Base-by-base conservation (phyloP, 2,888 invertebrate genomes). In the Chirona hameri region DNA sequence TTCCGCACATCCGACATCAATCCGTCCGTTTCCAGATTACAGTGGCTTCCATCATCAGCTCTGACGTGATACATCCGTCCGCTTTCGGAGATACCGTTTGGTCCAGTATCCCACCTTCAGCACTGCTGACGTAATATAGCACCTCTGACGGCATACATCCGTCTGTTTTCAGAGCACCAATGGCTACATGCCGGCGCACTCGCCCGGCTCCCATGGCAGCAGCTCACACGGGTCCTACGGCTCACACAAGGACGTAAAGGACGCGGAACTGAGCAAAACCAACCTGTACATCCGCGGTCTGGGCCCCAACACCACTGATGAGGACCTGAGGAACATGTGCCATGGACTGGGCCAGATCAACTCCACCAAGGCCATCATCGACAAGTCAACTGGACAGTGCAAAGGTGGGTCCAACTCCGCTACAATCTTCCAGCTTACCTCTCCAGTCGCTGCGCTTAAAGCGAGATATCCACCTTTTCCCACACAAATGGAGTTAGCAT, bases 311-410 rank as follows among this genome's bases (percentile, higher is more conserved):
- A 98, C 97, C 89, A 96, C 96, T 87, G 98, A 98, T 90, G 97
- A 97, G 90, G 97, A 97, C 91, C 93, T 99, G 88, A 95, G 96
- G 89, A 94, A 92, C 89, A 94, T 98, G 94, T 98, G 98, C 92
- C 93, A 95, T 92, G 98, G 98, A 91, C 98, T 94, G 91, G 99
- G 99, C 90, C 96, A 93, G 90, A 99, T 99, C 89, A 97, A 96
- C 89, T 99, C 98, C 89, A 99, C 98, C 89, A 98, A 99, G 93
- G 98, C 99, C 90, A 99, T 99, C 90, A 92, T 99, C 92, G 99
- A 99, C 91, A 98, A 98, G 92, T 95, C 95, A 90, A 98, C 98
- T 88, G 97, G 97, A 92, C 97, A 97, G 93, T 99, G 99, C 93
- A 98, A 98, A 96, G 99, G 97, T 97, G 92, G 90, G 91, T 52